These are phyloP conservation scores for Scyliorhinus canicula DNA, from an alignment of 2,797 vertebrate species.

Conservation along the genomic window DNA sequence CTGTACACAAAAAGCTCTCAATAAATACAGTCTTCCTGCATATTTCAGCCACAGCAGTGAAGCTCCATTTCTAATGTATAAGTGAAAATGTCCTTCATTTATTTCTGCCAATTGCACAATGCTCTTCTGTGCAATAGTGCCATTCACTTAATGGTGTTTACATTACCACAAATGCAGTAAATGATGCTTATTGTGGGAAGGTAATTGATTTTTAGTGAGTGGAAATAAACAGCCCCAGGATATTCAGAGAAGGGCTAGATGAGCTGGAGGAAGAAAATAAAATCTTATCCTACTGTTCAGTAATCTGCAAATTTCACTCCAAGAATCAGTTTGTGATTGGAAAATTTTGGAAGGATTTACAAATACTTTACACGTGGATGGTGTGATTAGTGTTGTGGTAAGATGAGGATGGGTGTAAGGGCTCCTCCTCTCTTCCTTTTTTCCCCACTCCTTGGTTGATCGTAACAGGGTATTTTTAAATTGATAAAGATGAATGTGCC, in stretches of 20 bases:
- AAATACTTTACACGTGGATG: no score
- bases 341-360: not conserved
- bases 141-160: conserved; percentile 94
- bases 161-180: conserved; percentile 94
- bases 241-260: not conserved
- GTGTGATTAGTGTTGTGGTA: not conserved
- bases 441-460: no score
- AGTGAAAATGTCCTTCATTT: conserved; percentile 80
- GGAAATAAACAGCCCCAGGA: conserved; percentile 41
- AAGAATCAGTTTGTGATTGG: not conserved
- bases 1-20: conserved; percentile 68
- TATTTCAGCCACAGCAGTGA: conserved; percentile 82
- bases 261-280: not conserved
- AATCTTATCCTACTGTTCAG: no score
- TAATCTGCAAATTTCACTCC: not conserved
- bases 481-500: no score
- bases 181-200: conserved; percentile 85
- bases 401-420: no score
- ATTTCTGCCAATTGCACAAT: conserved; percentile 92
- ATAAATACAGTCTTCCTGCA: conserved; percentile 71
- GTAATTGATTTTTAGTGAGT: conserved; percentile 71
- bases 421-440: no score
- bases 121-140: conserved; percentile 85
- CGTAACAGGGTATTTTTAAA: no score
- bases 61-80: conserved; percentile 78